Evolutionary conservation across 2,888 invertebrate species (phyloP), one percentile per base, ranked within the genome.

Genomic region (Caenorhabditis angaria): DNA sequence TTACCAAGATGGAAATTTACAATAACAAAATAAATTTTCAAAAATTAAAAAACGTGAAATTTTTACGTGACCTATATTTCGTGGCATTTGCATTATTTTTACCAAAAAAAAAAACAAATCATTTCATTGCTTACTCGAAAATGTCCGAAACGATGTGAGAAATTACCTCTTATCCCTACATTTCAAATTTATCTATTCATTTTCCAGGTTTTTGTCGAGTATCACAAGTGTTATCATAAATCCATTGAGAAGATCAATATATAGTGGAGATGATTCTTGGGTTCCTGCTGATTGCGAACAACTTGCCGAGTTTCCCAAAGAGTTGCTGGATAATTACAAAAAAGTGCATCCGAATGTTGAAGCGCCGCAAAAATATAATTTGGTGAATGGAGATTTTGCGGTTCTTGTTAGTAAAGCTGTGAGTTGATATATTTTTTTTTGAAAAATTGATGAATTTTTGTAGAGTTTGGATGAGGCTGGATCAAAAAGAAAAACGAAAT

Each of bases 341-440:
- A 78, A 72, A 60, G 76, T 75, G 22, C 71, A 78, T 56, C 78
- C 78, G 29, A 66, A 62, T 48, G 56, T 59, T 12, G 73, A 65
- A 41, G 69, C 69, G 22, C 74, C 74, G 47, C 60, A 63, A 20
- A 74, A 74, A 50, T 74, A 63, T 59, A 55, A 48, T 18, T 51
- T 74, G 5, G 54, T 59, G n/a, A 70, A 74, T 48, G 74, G 74
- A 4, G 74, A 74, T 22, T 74, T 74, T 53, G 50, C 69, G 10
- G 74, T 74, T n/a, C 35, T 74, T 1, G 60, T 65, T 1, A 62
- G 68, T 24, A 12, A 58, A 25, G 20, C 22, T 8, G 35, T 28
- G 22, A 57, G 35, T n/a, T 57, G 6, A 28, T 27, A 28, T 4
- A 4, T 48, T 5, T 14, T 5, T 12, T 8, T n/a, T 5, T n/a